Conservation (phyloP, 2,797 vertebrate species). For the Bradypodion pumilum region DNA sequence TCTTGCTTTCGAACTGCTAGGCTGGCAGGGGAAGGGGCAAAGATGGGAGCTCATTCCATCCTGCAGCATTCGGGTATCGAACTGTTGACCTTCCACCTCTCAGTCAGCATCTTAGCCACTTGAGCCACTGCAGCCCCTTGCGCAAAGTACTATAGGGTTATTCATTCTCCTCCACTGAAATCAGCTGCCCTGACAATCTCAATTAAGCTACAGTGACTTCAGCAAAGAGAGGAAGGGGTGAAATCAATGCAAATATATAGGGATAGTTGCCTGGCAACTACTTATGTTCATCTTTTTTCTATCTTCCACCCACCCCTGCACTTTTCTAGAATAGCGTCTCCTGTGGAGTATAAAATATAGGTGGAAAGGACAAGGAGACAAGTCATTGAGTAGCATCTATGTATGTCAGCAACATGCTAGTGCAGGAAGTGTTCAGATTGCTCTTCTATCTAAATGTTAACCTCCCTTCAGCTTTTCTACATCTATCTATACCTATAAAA, state of each 20-base stretch:
- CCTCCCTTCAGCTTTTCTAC: too few species aligned
- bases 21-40: too few species aligned
- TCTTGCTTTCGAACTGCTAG: too few species aligned
- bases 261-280: not conserved
- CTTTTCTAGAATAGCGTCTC: not conserved
- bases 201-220: not conserved
- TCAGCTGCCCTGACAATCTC: too few species aligned
- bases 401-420: not conserved
- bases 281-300: not conserved
- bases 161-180: not conserved
- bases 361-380: not conserved
- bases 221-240: not conserved
- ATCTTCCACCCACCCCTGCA: not conserved
- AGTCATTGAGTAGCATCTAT: not conserved
- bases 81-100: too few species aligned
- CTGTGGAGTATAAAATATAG: not conserved
- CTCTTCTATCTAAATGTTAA: not conserved
- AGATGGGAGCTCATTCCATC: too few species aligned
- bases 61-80: too few species aligned
- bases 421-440: not conserved
- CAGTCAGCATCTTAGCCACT: too few species aligned
- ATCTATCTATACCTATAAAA: too few species aligned
- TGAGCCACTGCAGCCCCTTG: too few species aligned
- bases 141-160: too few species aligned
- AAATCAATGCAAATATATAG: not conserved